A percentile compares a stretch with the other conserved stretches of the same genome.
Conservation (phyloP, 2,888 invertebrate species). For the Amitus sp. region DNA sequence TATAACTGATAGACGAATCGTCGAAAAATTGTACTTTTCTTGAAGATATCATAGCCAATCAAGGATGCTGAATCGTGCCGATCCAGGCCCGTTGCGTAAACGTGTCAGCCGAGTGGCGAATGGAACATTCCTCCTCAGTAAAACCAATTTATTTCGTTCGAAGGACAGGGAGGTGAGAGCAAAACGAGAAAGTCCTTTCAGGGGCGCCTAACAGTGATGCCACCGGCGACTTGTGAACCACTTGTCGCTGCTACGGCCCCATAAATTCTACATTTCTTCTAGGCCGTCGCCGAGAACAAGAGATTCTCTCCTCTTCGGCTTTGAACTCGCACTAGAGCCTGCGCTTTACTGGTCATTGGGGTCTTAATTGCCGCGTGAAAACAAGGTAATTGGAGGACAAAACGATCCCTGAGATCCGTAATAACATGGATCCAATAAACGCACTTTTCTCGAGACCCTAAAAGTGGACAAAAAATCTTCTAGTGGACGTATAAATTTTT, state of each 20-base stretch:
- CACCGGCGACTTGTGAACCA: slow-evolving; percentile 72
- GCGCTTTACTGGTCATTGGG: slow-evolving; percentile 3
- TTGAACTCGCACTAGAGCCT: slow-evolving; percentile 5
- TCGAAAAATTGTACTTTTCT: too few species aligned
- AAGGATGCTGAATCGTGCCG: slow-evolving; percentile 20
- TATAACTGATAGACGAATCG: too few species aligned
- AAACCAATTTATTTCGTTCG: slow-evolving; percentile 64
- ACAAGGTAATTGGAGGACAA: slow-evolving; percentile 1
- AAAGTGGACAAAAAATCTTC: too few species aligned
- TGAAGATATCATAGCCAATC: slow-evolving; percentile 11
- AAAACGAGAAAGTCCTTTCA: slow-evolving; percentile 57
- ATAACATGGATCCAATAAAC: slow-evolving; percentile 40
- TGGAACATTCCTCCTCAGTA: slow-evolving; percentile 45
- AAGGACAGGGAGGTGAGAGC: slow-evolving; percentile 53
- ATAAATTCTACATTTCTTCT: slow-evolving; percentile 68
- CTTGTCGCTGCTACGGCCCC: slow-evolving; percentile 73
- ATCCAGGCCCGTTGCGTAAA: slow-evolving; percentile 23
- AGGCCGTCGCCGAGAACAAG: slow-evolving; percentile 40
- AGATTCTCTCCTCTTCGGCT: slow-evolving; percentile 47
- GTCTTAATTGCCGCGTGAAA: slow-evolving; percentile 14
- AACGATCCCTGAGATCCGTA: slow-evolving; percentile 21
- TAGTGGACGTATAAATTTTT: too few species aligned
- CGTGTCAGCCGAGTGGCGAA: slow-evolving; percentile 32
- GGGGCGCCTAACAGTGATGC: slow-evolving; percentile 71
- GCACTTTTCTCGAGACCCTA: slow-evolving; percentile 42